Conservation (phyloP, 2,888 invertebrate genomes). For the Hydraecia micacea region DNA sequence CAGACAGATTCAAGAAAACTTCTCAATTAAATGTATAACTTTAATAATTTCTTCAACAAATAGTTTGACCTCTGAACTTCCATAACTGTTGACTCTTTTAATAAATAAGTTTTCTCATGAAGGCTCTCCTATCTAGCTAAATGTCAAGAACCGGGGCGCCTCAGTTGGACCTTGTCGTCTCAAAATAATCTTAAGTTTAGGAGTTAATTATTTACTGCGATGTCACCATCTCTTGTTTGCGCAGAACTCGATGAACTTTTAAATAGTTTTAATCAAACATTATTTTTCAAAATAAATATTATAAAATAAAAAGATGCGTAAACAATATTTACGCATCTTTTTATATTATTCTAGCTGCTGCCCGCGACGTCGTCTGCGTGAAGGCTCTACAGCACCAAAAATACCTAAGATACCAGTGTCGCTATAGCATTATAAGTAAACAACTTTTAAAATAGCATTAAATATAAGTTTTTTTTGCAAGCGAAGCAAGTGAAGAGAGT, state of each 20-base stretch:
- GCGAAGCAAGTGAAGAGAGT: no score
- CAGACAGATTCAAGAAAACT: neutral
- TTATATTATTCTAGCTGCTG: no score
- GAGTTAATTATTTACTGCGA: constrained; percentile 45
- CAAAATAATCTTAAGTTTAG: constrained; percentile 15
- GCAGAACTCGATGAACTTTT: constrained; percentile 13
- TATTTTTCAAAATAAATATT: no score
- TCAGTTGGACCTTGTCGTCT: constrained; percentile 9
- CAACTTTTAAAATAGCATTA: no score
- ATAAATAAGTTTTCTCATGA: constrained; percentile 40
- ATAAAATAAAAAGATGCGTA: neutral
- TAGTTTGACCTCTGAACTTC: constrained; percentile 27
- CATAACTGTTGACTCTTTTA: constrained; percentile 32
- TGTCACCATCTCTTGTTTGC: constrained; percentile 42
- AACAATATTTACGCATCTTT: neutral
- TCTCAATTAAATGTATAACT: constrained; percentile 16
- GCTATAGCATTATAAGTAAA: no score
- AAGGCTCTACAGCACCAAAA: no score
- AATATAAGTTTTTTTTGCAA: no score
- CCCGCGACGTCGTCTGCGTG: no score
- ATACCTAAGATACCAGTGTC: no score
- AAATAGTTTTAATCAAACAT: neutral
- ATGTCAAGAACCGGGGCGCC: constrained; percentile 16
- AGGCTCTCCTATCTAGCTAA: constrained; percentile 1
- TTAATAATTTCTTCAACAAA: constrained; percentile 11